Conservation (phyloP, 1,140 invertebrate genomes). For the Centruroides sculpturatus region DNA sequence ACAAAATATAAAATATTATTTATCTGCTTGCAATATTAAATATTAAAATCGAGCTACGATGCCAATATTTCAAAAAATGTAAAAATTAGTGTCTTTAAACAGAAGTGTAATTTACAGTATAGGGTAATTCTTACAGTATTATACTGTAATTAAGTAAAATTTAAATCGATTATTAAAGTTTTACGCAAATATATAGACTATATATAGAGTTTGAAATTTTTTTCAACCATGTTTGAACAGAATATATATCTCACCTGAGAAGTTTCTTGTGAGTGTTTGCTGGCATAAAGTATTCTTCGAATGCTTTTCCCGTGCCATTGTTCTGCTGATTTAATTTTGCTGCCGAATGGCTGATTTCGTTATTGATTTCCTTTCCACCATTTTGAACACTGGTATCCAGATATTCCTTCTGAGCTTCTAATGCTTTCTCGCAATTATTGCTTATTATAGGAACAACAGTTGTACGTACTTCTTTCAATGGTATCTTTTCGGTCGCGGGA, state of each 20-base stretch:
- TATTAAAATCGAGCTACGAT: too few species aligned
- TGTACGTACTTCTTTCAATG: neutral
- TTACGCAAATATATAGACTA: too few species aligned
- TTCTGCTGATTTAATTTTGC: neutral
- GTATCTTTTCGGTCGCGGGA: conserved; percentile 15
- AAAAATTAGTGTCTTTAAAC: too few species aligned
- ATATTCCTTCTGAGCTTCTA: neutral
- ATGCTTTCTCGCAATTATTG: neutral
- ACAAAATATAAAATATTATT: too few species aligned
- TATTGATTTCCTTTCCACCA: neutral
- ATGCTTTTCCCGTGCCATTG: neutral
- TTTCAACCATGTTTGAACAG: too few species aligned
- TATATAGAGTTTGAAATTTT: too few species aligned
- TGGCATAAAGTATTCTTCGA: neutral
- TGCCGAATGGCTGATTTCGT: neutral
- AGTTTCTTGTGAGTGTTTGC: neutral
- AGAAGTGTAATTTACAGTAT: too few species aligned
- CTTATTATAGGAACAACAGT: neutral
- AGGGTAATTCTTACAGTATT: too few species aligned
- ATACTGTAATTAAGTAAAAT: too few species aligned
- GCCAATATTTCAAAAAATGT: too few species aligned
- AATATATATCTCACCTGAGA: neutral
- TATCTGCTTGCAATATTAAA: too few species aligned
- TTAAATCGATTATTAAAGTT: too few species aligned
- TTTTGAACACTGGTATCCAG: neutral